A percentile compares a stretch with the other conserved stretches of the same genome.
These are phyloP conservation scores for Acridotheres tristis DNA, from an alignment of 2,797 vertebrate species.

Conservation along the genomic window DNA sequence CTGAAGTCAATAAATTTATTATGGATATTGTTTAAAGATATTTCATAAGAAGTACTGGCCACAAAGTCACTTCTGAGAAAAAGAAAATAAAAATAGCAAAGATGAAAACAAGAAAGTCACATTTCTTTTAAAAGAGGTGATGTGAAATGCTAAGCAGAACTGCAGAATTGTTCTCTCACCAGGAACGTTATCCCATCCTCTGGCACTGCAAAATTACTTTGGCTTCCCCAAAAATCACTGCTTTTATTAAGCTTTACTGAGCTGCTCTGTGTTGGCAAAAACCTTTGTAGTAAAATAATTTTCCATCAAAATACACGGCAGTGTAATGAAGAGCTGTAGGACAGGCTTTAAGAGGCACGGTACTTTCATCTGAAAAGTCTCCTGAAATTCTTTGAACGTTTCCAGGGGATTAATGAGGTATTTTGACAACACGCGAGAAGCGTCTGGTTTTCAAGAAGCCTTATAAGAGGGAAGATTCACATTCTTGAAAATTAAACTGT, in stretches of 20 bases:
- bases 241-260: background rate
- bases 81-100: background rate
- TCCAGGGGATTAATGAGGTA: slow-evolving; percentile 67
- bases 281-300: slow-evolving; percentile 49
- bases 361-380: slow-evolving; percentile 68
- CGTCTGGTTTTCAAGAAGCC: slow-evolving; percentile 55
- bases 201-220: background rate
- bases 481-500: slow-evolving; percentile 47
- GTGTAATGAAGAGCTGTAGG: slow-evolving; percentile 50
- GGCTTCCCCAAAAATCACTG: background rate
- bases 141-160: background rate
- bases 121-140: background rate
- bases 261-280: background rate
- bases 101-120: background rate
- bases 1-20: background rate
- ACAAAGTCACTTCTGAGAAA: background rate
- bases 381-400: slow-evolving; percentile 63
- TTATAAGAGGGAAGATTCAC: slow-evolving; percentile 52
- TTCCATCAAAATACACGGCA: background rate
- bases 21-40: background rate
- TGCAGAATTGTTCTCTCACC: background rate
- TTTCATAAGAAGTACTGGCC: background rate
- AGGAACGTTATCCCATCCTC: background rate
- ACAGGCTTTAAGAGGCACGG: slow-evolving; percentile 54
- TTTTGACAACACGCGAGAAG: slow-evolving; percentile 46